A percentile compares a stretch with the other conserved stretches of the same genome.
Conservation (phyloP, 2,888 invertebrate genomes). For the Epiblema foenella region DNA sequence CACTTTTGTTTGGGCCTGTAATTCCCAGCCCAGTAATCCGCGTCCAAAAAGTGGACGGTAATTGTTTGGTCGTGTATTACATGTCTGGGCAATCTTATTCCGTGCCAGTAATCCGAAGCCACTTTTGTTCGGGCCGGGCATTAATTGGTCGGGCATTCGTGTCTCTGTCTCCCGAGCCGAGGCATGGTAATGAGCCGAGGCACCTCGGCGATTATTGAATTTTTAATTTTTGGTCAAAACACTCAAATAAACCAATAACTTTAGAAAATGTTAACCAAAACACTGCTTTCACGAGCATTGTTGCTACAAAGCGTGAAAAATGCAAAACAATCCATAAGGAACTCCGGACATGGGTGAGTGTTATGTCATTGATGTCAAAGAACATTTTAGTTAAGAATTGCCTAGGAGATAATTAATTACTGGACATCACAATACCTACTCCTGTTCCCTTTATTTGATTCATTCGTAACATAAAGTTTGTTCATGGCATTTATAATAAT, state of each 20-base stretch:
- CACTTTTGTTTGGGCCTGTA: too few species aligned
- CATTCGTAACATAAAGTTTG: not conserved
- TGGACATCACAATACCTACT: not conserved
- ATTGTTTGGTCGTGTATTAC: too few species aligned
- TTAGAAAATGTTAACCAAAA: conserved; percentile 66
- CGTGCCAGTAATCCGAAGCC: too few species aligned
- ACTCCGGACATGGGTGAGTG: conserved; percentile 75
- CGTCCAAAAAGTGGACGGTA: too few species aligned
- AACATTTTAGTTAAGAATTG: conserved; percentile 21
- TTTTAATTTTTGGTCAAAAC: not conserved
- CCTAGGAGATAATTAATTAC: too few species aligned
- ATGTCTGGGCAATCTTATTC: too few species aligned
- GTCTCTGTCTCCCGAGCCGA: too few species aligned
- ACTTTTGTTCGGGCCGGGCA: too few species aligned
- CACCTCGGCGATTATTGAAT: conserved; percentile 19
- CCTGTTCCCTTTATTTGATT: not conserved
- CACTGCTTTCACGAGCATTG: conserved; percentile 64
- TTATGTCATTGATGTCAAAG: conserved; percentile 69
- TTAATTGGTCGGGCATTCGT: too few species aligned
- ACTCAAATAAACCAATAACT: conserved; percentile 16
- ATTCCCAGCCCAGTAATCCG: too few species aligned
- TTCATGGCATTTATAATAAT: too few species aligned
- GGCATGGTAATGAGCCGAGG: too few species aligned
- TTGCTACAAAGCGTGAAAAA: conserved; percentile 64
- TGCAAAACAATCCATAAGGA: conserved; percentile 70